Base-by-base conservation (phyloP, 1,140 invertebrate species). In the Kradibia gibbosae region DNA sequence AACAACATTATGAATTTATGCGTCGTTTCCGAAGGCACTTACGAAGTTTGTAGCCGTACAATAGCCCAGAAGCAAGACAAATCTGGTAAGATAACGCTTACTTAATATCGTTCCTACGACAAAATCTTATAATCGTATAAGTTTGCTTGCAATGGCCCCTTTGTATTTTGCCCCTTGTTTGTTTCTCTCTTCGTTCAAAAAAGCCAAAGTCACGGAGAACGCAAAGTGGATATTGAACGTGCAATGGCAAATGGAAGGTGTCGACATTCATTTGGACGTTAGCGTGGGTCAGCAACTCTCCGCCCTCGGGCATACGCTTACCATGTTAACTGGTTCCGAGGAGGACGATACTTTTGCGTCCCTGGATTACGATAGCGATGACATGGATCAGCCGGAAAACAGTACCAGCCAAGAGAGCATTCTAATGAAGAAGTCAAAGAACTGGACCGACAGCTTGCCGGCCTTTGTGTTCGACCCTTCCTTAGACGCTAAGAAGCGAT, bases 201-300 rank as follows among this genome's bases (percentile, higher is more conserved):
- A 82, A 74, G 25, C 28, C 72, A 76, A 73, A 73, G 17, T 86
- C 85, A 70, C 76, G 93, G 97, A 97, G 90, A 99, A 99, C 91
- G 98, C 98, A 3, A 99, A 99, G 91, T 99, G 98, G 99, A 94
- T 99, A 83, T 91, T 99, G 39, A 99, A 99, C 90, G 97, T 99
- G 0, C 96, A 97, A 84, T 99, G 98, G 98, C 96, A 99, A 92
- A 99, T 99, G 99, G 97, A 99, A 92, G 99, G 99, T 77, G 97
- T 99, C 25, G 98, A 99, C 87, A 98, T 99, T 79, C 97, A 99
- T 90, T 91, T 99, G 67, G 98, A 99, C 89, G 97, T 98, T 0
- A 98, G 96, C 88, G 97, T 99, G 36, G 98, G 99, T 42, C 99
- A 99, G 89, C 97, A 99, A 88, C 91, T 99, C 25, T 98, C 97